A percentile compares a stretch with the other conserved stretches of the same genome.
Evolutionary conservation across 2,113 vertebrate genomes (phyloP).

Genomic region (Pelodiscus sinensis): DNA sequence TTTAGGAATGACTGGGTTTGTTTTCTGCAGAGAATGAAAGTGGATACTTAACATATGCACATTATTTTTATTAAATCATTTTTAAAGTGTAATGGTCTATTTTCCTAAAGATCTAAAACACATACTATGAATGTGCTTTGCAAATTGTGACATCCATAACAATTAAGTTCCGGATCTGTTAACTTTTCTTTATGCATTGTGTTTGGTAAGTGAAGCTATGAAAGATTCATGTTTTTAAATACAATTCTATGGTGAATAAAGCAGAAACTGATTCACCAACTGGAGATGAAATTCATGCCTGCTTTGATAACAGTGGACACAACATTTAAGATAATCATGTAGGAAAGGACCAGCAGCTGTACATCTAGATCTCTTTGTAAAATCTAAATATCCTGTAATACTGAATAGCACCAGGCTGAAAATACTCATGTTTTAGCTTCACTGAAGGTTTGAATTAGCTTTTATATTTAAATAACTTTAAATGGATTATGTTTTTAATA

Average conservation of each 20-base stretch:
- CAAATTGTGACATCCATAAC: background rate
- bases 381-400: slow-evolving; percentile 16
- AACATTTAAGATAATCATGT: background rate
- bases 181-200: background rate
- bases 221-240: background rate
- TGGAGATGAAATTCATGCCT: background rate
- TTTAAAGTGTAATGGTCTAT: background rate
- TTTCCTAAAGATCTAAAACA: background rate
- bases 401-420: slow-evolving; percentile 16
- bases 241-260: background rate
- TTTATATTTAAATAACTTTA: background rate
- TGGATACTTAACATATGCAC: background rate
- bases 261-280: background rate
- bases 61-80: background rate
- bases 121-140: background rate
- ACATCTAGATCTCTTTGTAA: slow-evolving; percentile 20
- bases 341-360: background rate
- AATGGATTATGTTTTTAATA: background rate
- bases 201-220: accelerated
- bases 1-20: background rate
- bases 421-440: background rate
- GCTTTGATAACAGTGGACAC: background rate
- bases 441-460: accelerated
- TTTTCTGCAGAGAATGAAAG: background rate
- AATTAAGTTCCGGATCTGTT: background rate